These are phyloP conservation scores for Troides oblongomaculatus DNA, from an alignment of 2,888 invertebrate species.

Conservation along the genomic window DNA sequence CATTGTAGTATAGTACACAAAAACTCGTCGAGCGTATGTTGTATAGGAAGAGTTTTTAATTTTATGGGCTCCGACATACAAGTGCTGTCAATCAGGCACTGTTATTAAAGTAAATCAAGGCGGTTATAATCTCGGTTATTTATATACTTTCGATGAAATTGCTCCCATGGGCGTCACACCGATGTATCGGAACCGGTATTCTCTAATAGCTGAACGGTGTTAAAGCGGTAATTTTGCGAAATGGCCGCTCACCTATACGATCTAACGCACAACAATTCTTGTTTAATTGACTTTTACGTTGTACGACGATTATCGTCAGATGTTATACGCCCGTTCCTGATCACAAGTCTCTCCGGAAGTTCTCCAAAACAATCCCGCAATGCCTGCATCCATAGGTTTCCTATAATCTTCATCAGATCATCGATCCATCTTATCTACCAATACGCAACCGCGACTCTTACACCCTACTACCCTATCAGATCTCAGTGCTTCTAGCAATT, in stretches of 20 bases:
- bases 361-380: background rate
- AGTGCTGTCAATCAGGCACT: conserved; percentile 47
- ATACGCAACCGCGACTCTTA: background rate
- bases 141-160: conserved; percentile 51
- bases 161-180: conserved; percentile 54
- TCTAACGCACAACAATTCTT: conserved; percentile 27
- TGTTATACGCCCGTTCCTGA: background rate
- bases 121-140: conserved; percentile 50
- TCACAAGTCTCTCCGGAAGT: background rate
- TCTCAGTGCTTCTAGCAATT: no score
- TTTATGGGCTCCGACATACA: conserved; percentile 42
- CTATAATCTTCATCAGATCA: no score
- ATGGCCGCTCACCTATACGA: conserved; percentile 40
- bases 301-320: conserved; percentile 24
- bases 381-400: background rate
- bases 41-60: conserved; percentile 39
- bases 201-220: conserved; percentile 53
- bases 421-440: background rate
- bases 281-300: conserved; percentile 27
- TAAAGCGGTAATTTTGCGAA: conserved; percentile 66
- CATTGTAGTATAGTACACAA: conserved; percentile 44
- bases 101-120: conserved; percentile 50
- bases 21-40: conserved; percentile 36
- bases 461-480: background rate
- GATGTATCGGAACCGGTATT: conserved; percentile 58